Evolutionary conservation across 2,888 invertebrate genomes (phyloP).

Genomic region (Tiphia femorata): DNA sequence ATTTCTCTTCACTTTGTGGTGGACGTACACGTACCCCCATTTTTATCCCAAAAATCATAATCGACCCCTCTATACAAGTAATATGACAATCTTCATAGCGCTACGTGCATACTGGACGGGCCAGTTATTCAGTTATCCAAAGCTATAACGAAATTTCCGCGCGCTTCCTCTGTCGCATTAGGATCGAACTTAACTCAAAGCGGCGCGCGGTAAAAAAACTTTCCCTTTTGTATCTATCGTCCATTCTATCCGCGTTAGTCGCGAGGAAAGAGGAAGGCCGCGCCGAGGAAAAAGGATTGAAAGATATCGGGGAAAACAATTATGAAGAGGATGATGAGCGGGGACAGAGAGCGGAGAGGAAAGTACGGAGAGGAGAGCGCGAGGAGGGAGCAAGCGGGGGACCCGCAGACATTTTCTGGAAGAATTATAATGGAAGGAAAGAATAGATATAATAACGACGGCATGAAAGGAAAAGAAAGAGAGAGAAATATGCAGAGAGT

Average conservation of each 20-base stretch:
- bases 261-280: not conserved
- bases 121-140: no score
- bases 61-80: no score
- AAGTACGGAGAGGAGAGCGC: not conserved
- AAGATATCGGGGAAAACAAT: constrained; percentile 40
- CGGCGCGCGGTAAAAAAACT: no score
- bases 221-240: not conserved
- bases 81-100: no score
- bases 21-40: no score
- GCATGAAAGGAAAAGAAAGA: constrained; percentile 23
- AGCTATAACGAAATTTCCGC: no score
- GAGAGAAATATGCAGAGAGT: constrained; percentile 1
- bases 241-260: not conserved
- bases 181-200: no score
- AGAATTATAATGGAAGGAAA: constrained; percentile 46
- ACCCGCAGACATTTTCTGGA: constrained; percentile 33
- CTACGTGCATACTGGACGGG: no score
- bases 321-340: constrained; percentile 18
- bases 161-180: no score
- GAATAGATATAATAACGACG: constrained; percentile 47
- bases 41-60: no score
- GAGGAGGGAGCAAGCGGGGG: not conserved
- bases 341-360: not conserved
- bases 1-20: no score
- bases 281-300: constrained; percentile 19